Base-by-base conservation (phyloP, 1,140 invertebrate species). In the Onthophagus taurus region DNA sequence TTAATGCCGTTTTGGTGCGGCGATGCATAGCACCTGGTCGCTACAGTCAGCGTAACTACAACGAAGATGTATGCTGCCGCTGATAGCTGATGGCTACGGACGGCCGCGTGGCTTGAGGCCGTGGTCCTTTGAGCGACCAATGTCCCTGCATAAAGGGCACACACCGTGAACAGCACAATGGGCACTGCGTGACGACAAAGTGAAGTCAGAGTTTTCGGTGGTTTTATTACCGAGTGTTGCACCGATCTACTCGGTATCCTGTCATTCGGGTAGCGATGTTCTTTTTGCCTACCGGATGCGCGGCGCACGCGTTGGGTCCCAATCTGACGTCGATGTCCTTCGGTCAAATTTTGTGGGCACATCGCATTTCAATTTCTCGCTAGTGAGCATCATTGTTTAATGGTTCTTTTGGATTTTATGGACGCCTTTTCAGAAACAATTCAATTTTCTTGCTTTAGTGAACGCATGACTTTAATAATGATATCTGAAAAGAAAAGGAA, bases 61-160 rank as follows among this genome's bases (percentile, higher is more conserved):
- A 55, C 4, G 21, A 57, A 31, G 30, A 43, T 44, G 12, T 54
- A 26, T 20, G 50, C 44, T n/a, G n/a, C n/a, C n/a, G n/a, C n/a
- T n/a, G n/a, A n/a, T n/a, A n/a, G n/a, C n/a, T n/a, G n/a, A n/a
- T n/a, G n/a, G n/a, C n/a, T n/a, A n/a, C n/a, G 9, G 35, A 37
- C 18, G 35, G 18, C 18, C 26, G 45, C 17, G 29, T 29, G 47
- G 38, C 43, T 49, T 17, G 45, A 48, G 55, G 52, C 55, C 55
- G 55, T 57, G 52, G 55, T 57, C 55, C 44, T 42, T 43, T 26
- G 29, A 29, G 44, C 42, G 52, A 49, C 55, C 55, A 52, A 53
- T 45, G 48, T 53, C 47, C 52, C 55, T 21, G 48, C 55, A 54
- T 54, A 49, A 31, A 51, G 47, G 30, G 48, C 34, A 49, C 48